phyloP scores from a whole-genome alignment of 1,140 invertebrate species.

The Xylocopa sonorina region DNA sequence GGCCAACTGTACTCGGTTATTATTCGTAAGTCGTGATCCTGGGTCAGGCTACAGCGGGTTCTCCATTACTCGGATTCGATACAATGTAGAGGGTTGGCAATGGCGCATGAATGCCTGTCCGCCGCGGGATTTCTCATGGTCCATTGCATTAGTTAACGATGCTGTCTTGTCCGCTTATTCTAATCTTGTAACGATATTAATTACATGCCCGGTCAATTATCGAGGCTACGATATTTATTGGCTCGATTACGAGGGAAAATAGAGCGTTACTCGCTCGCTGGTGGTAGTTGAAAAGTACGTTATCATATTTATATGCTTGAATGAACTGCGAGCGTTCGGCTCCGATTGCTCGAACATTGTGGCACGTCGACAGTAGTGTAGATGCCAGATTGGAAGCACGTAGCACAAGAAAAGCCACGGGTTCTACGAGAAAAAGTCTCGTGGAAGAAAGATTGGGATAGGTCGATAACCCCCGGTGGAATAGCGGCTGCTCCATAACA shows the following conservation, averaged over 20 bases:
- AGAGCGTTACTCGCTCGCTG: not conserved
- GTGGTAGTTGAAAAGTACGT: not conserved
- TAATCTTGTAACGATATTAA: conserved; percentile 42
- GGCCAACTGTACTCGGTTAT: conserved; percentile 50
- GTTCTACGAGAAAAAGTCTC: not conserved
- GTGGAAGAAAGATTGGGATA: not conserved
- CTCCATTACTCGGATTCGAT: conserved; percentile 55
- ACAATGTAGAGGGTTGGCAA: conserved; percentile 50
- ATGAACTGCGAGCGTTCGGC: not conserved
- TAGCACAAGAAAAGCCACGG: not conserved
- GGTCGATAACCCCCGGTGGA: conserved; percentile 22
- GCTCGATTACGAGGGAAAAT: not conserved
- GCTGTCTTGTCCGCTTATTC: conserved; percentile 34
- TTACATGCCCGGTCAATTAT: not conserved
- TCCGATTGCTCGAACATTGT: not conserved
- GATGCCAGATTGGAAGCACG: not conserved
- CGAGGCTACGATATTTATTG: not conserved
- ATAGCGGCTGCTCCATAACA: not conserved
- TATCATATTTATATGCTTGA: not conserved
- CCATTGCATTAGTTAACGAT: conserved; percentile 27
- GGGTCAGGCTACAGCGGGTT: conserved; percentile 49
- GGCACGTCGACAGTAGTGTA: not conserved
- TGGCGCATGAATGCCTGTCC: conserved; percentile 31
- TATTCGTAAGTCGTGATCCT: conserved; percentile 66
- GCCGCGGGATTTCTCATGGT: conserved; percentile 9